Percentiles rank a stretch among this genome's conserved stretches.
Evolutionary conservation across 2,113 vertebrate species (phyloP).

Genomic region (Centrocercus urophasianus): DNA sequence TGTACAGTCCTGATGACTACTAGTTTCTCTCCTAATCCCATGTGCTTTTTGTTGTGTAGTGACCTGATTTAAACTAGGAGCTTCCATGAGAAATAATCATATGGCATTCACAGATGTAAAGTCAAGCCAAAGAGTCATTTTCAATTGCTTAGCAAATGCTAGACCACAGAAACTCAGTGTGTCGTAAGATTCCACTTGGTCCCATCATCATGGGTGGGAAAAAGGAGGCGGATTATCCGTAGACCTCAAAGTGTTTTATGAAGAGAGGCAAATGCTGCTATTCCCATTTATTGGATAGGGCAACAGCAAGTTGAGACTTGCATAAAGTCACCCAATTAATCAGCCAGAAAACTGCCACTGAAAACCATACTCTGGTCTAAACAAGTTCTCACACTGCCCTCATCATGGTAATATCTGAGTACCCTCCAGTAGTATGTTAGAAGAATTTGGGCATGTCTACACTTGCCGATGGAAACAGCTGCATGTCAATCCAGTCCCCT

Average conservation of each 20-base stretch:
- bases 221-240: conserved; percentile 52
- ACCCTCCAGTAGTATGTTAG: conserved; percentile 15
- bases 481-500: conserved; percentile 31
- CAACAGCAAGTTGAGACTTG: conserved; percentile 18
- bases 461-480: neutral
- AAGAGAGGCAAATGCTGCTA: conserved; percentile 58
- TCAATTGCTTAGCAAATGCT: conserved; percentile 35
- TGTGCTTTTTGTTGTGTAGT: neutral
- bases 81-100: conserved; percentile 19
- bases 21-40: neutral
- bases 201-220: conserved; percentile 70
- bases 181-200: conserved; percentile 63
- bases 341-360: conserved; percentile 63
- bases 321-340: conserved; percentile 61
- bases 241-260: conserved; percentile 67
- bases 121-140: conserved; percentile 55
- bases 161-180: conserved; percentile 71
- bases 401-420: conserved; percentile 27
- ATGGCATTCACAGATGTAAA: conserved; percentile 10
- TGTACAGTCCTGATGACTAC: neutral
- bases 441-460: conserved; percentile 27
- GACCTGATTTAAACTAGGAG: conserved; percentile 49
- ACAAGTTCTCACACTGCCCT: conserved; percentile 64
- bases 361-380: conserved; percentile 62
- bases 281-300: conserved; percentile 59